phyloP scores from a whole-genome alignment of 23 tunicate species.

The Ciona savignyi region DNA sequence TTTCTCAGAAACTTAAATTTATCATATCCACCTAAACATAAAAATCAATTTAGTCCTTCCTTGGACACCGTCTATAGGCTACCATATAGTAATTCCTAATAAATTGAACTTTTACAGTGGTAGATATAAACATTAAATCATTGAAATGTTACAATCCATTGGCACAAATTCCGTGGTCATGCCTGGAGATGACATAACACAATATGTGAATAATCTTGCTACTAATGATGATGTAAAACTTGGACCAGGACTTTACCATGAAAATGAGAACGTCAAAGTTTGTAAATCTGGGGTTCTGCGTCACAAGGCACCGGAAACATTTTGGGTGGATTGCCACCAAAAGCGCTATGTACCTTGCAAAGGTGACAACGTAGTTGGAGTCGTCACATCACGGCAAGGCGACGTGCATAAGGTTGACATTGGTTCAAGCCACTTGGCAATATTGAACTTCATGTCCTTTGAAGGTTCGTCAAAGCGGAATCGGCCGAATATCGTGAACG shows the following conservation, averaged over 20 bases:
- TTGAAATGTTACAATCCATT: background rate
- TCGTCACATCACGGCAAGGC: constrained; percentile 52
- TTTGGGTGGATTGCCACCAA: constrained; percentile 70
- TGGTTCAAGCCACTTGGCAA: constrained; percentile 66
- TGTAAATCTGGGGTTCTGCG: constrained; percentile 50
- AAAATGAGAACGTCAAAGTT: constrained; percentile 22
- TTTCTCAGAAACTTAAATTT: too few relatives aligned
- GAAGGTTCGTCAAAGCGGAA: constrained; percentile 82
- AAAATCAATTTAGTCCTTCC: too few relatives aligned
- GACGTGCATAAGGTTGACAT: constrained; percentile 68
- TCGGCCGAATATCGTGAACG: constrained; percentile 48
- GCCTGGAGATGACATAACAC: constrained; percentile 5
- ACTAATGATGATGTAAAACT: constrained; percentile 14
- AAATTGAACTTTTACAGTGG: too few relatives aligned
- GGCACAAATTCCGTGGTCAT: background rate
- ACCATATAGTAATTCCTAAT: too few relatives aligned
- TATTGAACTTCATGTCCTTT: constrained; percentile 39
- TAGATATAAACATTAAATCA: too few relatives aligned
- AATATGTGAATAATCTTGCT: background rate
- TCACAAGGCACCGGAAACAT: constrained; percentile 32
- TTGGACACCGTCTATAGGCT: too few relatives aligned
- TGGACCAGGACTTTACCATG: constrained; percentile 52
- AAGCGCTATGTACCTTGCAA: constrained; percentile 64
- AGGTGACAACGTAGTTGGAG: constrained; percentile 75
- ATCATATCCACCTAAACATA: too few relatives aligned